Percentiles rank a stretch among this genome's conserved stretches.
phyloP scores from a whole-genome alignment of 1,140 invertebrate species.

The Laupala kohalensis region DNA sequence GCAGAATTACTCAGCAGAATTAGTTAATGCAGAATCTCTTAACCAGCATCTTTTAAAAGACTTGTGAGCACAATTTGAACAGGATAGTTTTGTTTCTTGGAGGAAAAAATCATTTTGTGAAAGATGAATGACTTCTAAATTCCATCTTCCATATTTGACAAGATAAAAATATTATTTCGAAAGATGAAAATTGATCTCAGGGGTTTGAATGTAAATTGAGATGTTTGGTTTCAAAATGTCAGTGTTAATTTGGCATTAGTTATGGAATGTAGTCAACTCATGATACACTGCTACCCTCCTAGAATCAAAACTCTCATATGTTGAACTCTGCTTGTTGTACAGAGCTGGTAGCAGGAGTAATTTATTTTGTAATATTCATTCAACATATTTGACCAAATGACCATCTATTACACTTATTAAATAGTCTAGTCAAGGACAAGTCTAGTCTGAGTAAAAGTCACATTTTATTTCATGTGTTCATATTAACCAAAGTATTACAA shows the following conservation, averaged over 20 bases:
- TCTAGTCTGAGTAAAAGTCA: slow-evolving; percentile 5
- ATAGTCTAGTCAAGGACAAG: slow-evolving; percentile 6
- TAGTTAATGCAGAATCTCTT: neutral
- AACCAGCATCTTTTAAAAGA: neutral
- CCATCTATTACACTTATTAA: slow-evolving; percentile 1
- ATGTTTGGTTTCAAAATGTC: neutral
- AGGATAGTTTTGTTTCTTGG: slow-evolving; percentile 15
- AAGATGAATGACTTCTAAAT: neutral
- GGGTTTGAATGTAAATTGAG: slow-evolving; percentile 8
- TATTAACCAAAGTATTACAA: slow-evolving; percentile 2
- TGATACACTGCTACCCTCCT: neutral
- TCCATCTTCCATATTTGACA: neutral
- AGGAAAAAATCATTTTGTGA: slow-evolving; percentile 10
- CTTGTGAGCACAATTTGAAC: slow-evolving; percentile 4
- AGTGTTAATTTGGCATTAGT: neutral
- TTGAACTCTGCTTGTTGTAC: neutral
- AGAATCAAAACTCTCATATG: neutral
- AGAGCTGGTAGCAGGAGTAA: slow-evolving; percentile 4
- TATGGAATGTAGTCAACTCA: neutral
- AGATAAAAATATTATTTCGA: neutral
- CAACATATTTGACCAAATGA: slow-evolving; percentile 3
- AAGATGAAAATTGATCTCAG: slow-evolving; percentile 14
- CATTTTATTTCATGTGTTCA: slow-evolving; percentile 8
- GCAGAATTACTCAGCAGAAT: neutral
- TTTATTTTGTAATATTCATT: slow-evolving; percentile 5